phyloP scores from a whole-genome alignment of 30 jellyfish, hydroid and myxozoan species.

The Euphysa ruthae region DNA sequence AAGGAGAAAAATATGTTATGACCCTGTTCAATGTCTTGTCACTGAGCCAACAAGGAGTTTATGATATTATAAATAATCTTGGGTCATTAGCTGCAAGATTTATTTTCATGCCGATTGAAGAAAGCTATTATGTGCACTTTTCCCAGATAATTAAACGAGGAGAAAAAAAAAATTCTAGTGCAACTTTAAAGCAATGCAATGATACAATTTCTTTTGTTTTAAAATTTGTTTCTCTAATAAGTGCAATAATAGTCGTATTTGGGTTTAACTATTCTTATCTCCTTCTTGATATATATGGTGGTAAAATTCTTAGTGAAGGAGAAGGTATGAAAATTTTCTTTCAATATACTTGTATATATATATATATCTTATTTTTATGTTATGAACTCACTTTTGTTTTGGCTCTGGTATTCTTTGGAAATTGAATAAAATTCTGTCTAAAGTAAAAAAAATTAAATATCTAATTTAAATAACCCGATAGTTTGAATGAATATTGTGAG shows the following conservation, averaged over 20 bases:
- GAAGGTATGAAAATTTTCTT: constrained; percentile 53
- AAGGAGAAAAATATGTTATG: constrained; percentile 90
- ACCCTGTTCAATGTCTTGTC: constrained; percentile 59
- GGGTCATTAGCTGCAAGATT: constrained; percentile 96
- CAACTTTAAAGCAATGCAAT: constrained; percentile 39
- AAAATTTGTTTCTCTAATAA: constrained; percentile 73
- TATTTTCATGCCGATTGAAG: constrained; percentile 88
- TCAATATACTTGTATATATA: too few species aligned
- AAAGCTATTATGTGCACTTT: constrained; percentile 74
- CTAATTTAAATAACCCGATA: too few species aligned
- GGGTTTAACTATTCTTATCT: constrained; percentile 77
- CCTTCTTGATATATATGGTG: constrained; percentile 87
- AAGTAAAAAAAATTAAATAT: too few species aligned
- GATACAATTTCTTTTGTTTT: constrained; percentile 47
- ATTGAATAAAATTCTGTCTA: too few species aligned
- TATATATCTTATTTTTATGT: too few species aligned
- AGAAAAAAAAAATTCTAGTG: neutral
- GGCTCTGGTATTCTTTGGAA: too few species aligned
- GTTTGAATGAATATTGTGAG: too few species aligned
- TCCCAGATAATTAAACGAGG: constrained; percentile 73
- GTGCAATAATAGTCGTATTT: constrained; percentile 67
- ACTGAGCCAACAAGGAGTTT: constrained; percentile 80
- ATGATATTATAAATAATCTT: constrained; percentile 79
- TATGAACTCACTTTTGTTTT: too few species aligned
- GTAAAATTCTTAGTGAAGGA: constrained; percentile 60